Evolutionary conservation across 2,797 vertebrate genomes (phyloP).

Genomic region (Melanotaenia pygmaea): DNA sequence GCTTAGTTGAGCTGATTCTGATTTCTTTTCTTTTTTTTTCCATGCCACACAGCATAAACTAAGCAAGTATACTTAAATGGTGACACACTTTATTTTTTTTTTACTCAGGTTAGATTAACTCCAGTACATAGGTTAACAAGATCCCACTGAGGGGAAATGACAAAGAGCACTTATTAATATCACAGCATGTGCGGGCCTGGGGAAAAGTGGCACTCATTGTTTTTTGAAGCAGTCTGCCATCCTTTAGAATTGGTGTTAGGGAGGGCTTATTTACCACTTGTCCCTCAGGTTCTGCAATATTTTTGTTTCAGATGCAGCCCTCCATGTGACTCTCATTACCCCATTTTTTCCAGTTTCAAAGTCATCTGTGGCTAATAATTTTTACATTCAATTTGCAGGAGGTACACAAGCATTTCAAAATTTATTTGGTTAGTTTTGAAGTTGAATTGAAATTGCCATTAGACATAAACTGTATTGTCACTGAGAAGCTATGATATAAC

Average conservation of each 20-base stretch:
- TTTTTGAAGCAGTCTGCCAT: conserved; percentile 61
- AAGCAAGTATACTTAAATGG: conserved; percentile 35
- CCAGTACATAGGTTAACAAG: conserved; percentile 74
- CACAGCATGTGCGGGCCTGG: conserved; percentile 61
- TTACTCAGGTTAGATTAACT: conserved; percentile 54
- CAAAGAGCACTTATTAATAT: conserved; percentile 78
- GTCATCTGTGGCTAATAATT: not conserved
- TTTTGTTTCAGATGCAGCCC: conserved; percentile 35
- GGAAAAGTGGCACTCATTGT: conserved; percentile 67
- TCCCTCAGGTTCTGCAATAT: conserved; percentile 59
- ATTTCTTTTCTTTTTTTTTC: too few species aligned
- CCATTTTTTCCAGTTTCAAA: not conserved
- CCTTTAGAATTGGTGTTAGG: conserved; percentile 35
- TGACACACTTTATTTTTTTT: conserved; percentile 55
- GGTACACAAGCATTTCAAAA: not conserved
- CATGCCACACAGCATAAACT: too few species aligned
- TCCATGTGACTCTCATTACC: conserved; percentile 12
- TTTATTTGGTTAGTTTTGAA: not conserved
- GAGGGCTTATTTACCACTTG: conserved; percentile 58
- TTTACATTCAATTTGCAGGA: conserved; percentile 6
- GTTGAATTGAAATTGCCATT: not conserved
- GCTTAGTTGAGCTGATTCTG: too few species aligned
- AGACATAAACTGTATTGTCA: not conserved
- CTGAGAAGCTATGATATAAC: not conserved
- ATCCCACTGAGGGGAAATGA: conserved; percentile 66